phyloP scores from a whole-genome alignment of 1,140 invertebrate species.

The Xylocopa sonorina region DNA sequence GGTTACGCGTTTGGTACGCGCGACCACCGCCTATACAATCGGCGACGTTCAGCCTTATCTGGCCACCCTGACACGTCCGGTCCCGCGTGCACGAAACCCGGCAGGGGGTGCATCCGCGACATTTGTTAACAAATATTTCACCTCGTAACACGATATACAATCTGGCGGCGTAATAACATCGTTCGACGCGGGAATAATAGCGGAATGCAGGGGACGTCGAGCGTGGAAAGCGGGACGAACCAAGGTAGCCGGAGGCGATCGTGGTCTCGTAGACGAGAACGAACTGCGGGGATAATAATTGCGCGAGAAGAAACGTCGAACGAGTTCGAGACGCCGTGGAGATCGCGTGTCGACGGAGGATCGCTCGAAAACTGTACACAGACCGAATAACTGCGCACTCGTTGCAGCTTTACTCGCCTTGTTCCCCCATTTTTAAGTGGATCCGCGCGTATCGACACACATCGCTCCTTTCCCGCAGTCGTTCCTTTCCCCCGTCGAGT shows the following conservation, averaged over 20 bases:
- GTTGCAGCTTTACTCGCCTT: not conserved
- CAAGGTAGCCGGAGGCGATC: not conserved
- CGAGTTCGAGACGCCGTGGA: no score
- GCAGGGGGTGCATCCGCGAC: slow-evolving; percentile 56
- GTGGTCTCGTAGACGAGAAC: not conserved
- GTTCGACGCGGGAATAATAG: slow-evolving; percentile 41
- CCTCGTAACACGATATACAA: slow-evolving; percentile 68
- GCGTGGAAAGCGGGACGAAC: slow-evolving; percentile 20
- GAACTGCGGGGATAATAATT: slow-evolving; percentile 6
- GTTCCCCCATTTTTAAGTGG: not conserved
- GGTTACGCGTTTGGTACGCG: slow-evolving; percentile 56
- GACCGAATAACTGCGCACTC: no score
- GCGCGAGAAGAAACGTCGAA: slow-evolving; percentile 6
- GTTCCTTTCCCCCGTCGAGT: not conserved
- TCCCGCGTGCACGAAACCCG: slow-evolving; percentile 16
- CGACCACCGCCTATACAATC: slow-evolving; percentile 28
- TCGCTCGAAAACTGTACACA: no score
- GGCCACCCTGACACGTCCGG: slow-evolving; percentile 61
- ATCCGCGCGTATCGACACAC: not conserved
- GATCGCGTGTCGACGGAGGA: no score
- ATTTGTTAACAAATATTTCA: slow-evolving; percentile 76
- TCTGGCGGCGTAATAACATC: slow-evolving; percentile 34
- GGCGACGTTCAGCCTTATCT: slow-evolving; percentile 49
- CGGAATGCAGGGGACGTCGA: slow-evolving; percentile 21
- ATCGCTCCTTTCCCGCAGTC: not conserved